These are phyloP conservation scores for Euglossa dilemma DNA, from an alignment of 1,140 invertebrate genomes.

Conservation along the genomic window DNA sequence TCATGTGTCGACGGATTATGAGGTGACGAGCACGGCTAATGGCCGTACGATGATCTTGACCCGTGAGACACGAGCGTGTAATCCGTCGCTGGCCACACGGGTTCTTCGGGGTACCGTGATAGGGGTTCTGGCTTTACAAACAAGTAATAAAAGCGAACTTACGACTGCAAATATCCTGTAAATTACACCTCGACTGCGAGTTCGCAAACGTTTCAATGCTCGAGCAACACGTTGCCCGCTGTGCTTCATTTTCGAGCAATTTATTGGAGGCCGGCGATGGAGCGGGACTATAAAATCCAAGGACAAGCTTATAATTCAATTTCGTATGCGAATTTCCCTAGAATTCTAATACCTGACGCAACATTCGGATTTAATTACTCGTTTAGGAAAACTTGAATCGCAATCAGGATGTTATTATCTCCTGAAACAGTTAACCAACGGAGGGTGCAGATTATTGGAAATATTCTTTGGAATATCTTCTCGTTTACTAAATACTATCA, in stretches of 20 bases:
- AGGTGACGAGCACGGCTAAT: slow-evolving; percentile 66
- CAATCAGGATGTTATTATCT: no score
- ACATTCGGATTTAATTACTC: no score
- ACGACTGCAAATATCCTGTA: slow-evolving; percentile 68
- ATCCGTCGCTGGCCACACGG: slow-evolving; percentile 62
- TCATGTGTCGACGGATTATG: slow-evolving; percentile 75
- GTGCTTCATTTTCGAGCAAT: background rate
- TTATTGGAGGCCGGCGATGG: background rate
- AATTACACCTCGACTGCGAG: slow-evolving; percentile 28
- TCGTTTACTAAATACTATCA: no score
- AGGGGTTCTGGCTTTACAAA: slow-evolving; percentile 68
- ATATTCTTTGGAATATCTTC: no score
- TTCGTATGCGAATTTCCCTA: no score
- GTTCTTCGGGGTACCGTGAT: slow-evolving; percentile 55
- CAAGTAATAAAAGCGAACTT: slow-evolving; percentile 76
- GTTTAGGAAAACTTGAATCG: no score
- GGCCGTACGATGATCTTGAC: slow-evolving; percentile 72
- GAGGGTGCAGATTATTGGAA: no score
- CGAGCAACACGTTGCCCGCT: background rate
- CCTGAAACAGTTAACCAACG: no score
- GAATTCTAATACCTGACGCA: no score
- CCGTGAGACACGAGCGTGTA: slow-evolving; percentile 75
- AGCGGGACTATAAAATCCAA: background rate
- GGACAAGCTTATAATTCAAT: no score
- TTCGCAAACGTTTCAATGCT: background rate